These are phyloP conservation scores for Cactoblastis cactorum DNA, from an alignment of 2,888 invertebrate species.

Conservation along the genomic window DNA sequence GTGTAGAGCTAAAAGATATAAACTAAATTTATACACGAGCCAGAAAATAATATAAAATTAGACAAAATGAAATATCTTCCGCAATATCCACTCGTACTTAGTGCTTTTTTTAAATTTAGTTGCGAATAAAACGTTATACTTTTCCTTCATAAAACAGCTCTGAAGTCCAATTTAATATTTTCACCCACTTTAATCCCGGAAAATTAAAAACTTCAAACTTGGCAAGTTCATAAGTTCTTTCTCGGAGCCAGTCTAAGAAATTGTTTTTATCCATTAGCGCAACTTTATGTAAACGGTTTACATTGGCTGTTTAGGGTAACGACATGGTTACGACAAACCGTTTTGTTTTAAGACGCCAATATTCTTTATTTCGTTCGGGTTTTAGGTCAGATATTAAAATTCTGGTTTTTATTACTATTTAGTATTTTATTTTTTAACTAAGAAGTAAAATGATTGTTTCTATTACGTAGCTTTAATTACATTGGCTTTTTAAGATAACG, in stretches of 20 bases:
- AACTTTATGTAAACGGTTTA: too few species aligned
- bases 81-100: not conserved
- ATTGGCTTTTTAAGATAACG: too few species aligned
- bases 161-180: not conserved
- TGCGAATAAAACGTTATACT: not conserved
- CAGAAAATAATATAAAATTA: not conserved
- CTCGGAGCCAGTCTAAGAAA: not conserved
- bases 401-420: too few species aligned
- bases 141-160: not conserved
- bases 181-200: not conserved
- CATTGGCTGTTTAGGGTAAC: too few species aligned
- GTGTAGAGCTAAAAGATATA: not conserved
- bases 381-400: too few species aligned
- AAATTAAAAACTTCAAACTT: constrained; percentile 2
- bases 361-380: too few species aligned
- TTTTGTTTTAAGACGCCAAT: too few species aligned
- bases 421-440: too few species aligned
- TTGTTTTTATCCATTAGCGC: not conserved
- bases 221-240: not conserved
- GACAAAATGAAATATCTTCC: not conserved
- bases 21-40: not conserved
- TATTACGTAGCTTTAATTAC: too few species aligned
- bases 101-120: not conserved
- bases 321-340: too few species aligned
- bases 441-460: too few species aligned